phyloP scores from a whole-genome alignment of 1,140 invertebrate genomes.

The Trachelipus rathkii region DNA sequence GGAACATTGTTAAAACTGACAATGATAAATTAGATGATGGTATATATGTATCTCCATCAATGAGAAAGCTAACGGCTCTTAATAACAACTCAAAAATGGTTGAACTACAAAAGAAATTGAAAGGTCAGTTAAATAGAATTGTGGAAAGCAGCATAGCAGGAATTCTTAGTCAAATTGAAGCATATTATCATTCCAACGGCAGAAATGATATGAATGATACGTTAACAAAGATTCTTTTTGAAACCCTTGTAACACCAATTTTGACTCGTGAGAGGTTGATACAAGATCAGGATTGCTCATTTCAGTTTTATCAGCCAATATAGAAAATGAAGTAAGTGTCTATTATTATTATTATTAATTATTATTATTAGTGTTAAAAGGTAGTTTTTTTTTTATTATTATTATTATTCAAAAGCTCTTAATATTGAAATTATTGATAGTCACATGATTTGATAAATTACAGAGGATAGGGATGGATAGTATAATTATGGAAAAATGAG shows the following conservation, averaged over 20 bases:
- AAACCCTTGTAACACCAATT: constrained; percentile 61
- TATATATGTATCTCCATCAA: constrained; percentile 79
- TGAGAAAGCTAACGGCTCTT: constrained; percentile 56
- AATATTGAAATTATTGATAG: too few species aligned
- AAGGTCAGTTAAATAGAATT: constrained; percentile 81
- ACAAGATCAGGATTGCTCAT: constrained; percentile 79
- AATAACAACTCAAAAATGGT: constrained; percentile 56
- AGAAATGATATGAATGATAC: constrained; percentile 77
- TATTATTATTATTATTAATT: constrained; percentile 22
- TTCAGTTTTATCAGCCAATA: constrained; percentile 79
- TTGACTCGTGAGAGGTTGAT: constrained; percentile 72
- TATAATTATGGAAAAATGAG: too few species aligned
- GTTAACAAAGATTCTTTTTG: constrained; percentile 63
- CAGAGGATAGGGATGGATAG: too few species aligned
- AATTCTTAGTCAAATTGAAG: constrained; percentile 64
- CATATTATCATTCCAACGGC: constrained; percentile 66
- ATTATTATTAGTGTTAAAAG: too few species aligned
- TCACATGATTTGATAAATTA: too few species aligned
- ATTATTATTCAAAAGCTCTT: too few species aligned
- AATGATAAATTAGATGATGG: constrained; percentile 48
- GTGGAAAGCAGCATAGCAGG: constrained; percentile 81
- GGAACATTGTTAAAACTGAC: constrained; percentile 16
- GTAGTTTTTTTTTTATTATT: too few species aligned
- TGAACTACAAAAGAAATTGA: constrained; percentile 70
- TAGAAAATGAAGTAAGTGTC: constrained; percentile 81